Evolutionary conservation across 2,797 vertebrate genomes (phyloP), one percentile per base, ranked within the genome.

Genomic region (Urosaurus nigricauda): DNA sequence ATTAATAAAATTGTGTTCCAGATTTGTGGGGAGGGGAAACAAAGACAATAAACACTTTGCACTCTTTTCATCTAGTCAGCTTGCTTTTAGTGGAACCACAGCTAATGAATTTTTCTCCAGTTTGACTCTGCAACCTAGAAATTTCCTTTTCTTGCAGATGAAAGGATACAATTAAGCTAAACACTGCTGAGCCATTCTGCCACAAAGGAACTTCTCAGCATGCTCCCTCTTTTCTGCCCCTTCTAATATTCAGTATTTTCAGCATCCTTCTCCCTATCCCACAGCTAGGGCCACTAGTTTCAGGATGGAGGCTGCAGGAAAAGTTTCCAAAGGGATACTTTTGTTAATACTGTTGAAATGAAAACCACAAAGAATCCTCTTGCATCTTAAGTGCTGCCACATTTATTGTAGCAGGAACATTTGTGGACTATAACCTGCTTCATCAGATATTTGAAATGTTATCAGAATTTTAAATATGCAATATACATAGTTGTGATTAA

Each of bases 111-210:
- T 84, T 51, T 47, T 17, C 2, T 43, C 1, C 0, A 0, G 32
- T 0, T 0, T 2, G 29, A 91, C 21, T 40, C 26, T 19, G 9
- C 0, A 13, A 73, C 37, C 1, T 0, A 56, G 71, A 85, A 26
- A 24, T 37, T 40, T 40, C 35, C 24, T 83, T 86, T 77, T 29
- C 56, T 56, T 24, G 0, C 3, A n/a, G 65, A 14, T 83, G 53
- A 73, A 91, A 63, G 78, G 19, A 32, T 60, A 58, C 60, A 81
- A 84, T 6, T 0, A 75, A 60, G 37, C 60, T 68, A 75, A 79
- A 74, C 0, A 0, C 35, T 85, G 0, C 9, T 0, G 0, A 83
- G 74, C 40, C 4, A 37, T 5, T 58, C 0, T 0, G 7, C 5
- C 78, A 73, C 78, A 56, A 74, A 40, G 43, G 60, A 60, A 5